Percentiles rank a stretch among this genome's conserved stretches.
Evolutionary conservation across 2,888 invertebrate species (phyloP).

Genomic region (Rapana venosa): DNA sequence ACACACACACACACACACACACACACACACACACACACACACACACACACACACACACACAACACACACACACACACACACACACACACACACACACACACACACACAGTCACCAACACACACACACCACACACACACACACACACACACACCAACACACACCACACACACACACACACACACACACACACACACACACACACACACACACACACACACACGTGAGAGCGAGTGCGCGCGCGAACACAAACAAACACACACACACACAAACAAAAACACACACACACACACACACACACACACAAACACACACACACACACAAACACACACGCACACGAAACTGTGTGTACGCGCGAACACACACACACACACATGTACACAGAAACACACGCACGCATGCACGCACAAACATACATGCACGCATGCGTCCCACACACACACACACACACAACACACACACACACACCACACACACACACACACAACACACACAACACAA

Average conservation of each 20-base stretch:
- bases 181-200: no score
- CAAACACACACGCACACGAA: background rate
- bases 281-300: background rate
- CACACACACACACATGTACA: constrained; percentile 3
- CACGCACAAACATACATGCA: background rate
- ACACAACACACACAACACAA: background rate
- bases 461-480: constrained; percentile 1
- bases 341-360: background rate
- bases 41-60: background rate
- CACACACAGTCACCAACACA: background rate
- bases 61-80: background rate
- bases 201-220: background rate
- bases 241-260: constrained; percentile 3
- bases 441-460: constrained; percentile 10
- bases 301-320: background rate
- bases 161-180: constrained; percentile 3
- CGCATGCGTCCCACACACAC: background rate
- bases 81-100: background rate
- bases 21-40: background rate
- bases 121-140: background rate
- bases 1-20: background rate
- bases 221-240: no score
- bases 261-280: constrained; percentile 11
- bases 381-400: background rate
- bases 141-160: constrained; percentile 1